Evolutionary conservation across 2,797 vertebrate species (phyloP).

Genomic region (Oophaga sylvatica): DNA sequence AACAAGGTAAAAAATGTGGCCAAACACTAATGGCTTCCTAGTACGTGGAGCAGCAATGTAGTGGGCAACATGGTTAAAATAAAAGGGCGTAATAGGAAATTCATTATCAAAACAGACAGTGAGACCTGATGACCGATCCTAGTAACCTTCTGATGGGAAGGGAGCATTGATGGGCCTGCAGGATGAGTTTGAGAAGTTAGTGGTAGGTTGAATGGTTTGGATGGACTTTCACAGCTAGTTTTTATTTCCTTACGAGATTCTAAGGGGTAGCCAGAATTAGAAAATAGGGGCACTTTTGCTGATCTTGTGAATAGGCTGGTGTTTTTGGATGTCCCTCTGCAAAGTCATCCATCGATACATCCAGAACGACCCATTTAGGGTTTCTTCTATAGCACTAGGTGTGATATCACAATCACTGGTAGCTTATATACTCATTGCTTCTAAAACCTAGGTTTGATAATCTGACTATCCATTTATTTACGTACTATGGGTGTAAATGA

Average conservation of each 20-base stretch:
- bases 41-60: background rate
- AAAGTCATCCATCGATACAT: background rate
- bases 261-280: background rate
- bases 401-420: background rate
- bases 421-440: background rate
- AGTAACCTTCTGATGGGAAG: background rate
- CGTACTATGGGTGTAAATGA: background rate
- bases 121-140: background rate
- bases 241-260: background rate
- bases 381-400: background rate
- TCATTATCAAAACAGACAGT: background rate
- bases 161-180: background rate
- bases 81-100: background rate
- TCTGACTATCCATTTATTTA: background rate
- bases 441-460: background rate
- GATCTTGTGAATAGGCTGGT: background rate
- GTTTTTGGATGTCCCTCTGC: background rate
- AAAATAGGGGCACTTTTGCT: background rate
- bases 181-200: background rate
- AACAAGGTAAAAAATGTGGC: background rate
- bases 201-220: background rate
- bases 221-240: background rate
- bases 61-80: background rate
- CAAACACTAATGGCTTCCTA: background rate
- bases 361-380: background rate